phyloP scores from a whole-genome alignment of 2,888 invertebrate genomes.

The Nephrotoma appendiculata region DNA sequence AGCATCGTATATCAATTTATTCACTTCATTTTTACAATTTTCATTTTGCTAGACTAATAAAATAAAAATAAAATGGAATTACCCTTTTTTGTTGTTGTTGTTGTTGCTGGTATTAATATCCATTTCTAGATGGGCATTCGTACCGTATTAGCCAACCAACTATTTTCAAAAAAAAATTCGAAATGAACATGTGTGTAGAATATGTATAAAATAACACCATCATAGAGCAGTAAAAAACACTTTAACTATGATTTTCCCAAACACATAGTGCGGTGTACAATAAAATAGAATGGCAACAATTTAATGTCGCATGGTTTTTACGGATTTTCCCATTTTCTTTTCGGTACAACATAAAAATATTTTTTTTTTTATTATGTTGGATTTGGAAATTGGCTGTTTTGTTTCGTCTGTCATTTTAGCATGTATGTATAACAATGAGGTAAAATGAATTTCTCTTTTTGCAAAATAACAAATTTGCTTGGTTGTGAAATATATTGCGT shows the following conservation, averaged over 20 bases:
- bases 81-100: not conserved
- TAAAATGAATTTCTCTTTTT: not conserved
- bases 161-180: not conserved
- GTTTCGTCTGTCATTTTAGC: not conserved
- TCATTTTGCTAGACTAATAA: not conserved
- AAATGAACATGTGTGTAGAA: not conserved
- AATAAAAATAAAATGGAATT: not conserved
- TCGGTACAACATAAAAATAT: not conserved
- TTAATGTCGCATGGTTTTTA: not conserved
- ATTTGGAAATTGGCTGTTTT: not conserved
- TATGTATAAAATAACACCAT: not conserved
- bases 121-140: not conserved
- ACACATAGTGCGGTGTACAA: not conserved
- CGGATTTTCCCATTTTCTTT: not conserved
- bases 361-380: not conserved
- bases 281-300: not conserved
- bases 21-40: not conserved
- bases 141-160: not conserved
- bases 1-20: not conserved
- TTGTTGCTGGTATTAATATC: not conserved
- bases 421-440: not conserved
- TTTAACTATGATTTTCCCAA: not conserved
- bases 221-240: not conserved
- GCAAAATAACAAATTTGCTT: not conserved
- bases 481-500: not conserved